These are phyloP conservation scores for Cyprinodon brontotheroides DNA, from an alignment of 2,113 vertebrate species.

Conservation along the genomic window DNA sequence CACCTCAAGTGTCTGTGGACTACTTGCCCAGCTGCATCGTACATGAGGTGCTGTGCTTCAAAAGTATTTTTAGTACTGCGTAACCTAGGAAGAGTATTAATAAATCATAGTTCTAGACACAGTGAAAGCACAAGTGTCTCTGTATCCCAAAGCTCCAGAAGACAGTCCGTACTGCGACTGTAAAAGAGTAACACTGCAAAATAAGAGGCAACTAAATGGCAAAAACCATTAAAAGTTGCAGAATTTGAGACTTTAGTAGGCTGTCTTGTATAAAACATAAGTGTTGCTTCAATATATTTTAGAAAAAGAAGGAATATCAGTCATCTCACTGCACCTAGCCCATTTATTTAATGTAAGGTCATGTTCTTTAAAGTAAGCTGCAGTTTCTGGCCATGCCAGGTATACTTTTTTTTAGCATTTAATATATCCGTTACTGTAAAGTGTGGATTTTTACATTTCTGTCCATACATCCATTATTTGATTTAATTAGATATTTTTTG, in stretches of 20 bases:
- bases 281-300: neutral
- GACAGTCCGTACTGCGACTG: conserved; percentile 1
- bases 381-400: neutral
- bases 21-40: conserved; percentile 41
- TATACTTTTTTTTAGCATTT: no score
- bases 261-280: neutral
- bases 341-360: neutral
- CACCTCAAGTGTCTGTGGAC: conserved; percentile 20
- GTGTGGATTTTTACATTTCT: no score
- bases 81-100: conserved; percentile 74
- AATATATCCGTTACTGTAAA: no score
- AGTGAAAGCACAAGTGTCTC: conserved; percentile 66
- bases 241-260: neutral
- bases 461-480: no score
- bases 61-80: conserved; percentile 75
- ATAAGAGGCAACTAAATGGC: neutral
- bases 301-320: neutral
- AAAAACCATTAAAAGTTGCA: neutral
- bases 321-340: neutral
- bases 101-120: conserved; percentile 75
- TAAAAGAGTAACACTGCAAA: neutral
- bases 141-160: conserved; percentile 44
- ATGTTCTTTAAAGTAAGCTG: neutral
- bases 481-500: no score
- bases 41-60: conserved; percentile 45